These are phyloP conservation scores for Osedax frankpressi DNA, from an alignment of 2,888 invertebrate species.

Conservation along the genomic window DNA sequence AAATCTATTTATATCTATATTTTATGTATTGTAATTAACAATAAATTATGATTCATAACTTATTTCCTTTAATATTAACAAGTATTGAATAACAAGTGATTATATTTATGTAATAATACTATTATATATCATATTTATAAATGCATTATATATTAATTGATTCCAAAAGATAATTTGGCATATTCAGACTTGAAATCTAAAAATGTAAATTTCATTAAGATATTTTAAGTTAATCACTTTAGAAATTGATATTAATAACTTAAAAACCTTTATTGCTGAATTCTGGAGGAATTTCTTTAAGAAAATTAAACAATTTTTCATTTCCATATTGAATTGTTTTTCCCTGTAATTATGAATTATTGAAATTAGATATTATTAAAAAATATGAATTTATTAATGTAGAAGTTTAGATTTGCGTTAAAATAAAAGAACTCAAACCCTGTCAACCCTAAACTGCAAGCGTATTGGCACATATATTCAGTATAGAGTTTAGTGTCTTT, in stretches of 20 bases:
- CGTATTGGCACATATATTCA: background rate
- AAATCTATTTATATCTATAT: background rate
- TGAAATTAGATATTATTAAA: no score
- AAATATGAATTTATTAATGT: no score
- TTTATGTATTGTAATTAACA: background rate
- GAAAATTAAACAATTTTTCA: background rate
- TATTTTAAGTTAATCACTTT: background rate
- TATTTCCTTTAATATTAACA: no score
- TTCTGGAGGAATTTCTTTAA: background rate
- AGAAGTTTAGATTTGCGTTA: no score
- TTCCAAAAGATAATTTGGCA: background rate
- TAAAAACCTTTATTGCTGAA: background rate
- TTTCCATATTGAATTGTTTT: background rate
- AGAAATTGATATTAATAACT: background rate
- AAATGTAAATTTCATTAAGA: background rate
- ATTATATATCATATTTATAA: no score
- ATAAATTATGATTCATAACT: background rate
- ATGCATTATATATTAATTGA: background rate
- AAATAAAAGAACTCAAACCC: no score
- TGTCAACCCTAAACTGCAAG: background rate
- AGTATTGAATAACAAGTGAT: no score
- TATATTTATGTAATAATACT: no score
- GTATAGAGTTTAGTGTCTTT: background rate
- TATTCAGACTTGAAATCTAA: background rate
- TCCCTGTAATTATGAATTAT: no score